Conservation (phyloP, 2,888 invertebrate species). For the Heliothis peltigera region DNA sequence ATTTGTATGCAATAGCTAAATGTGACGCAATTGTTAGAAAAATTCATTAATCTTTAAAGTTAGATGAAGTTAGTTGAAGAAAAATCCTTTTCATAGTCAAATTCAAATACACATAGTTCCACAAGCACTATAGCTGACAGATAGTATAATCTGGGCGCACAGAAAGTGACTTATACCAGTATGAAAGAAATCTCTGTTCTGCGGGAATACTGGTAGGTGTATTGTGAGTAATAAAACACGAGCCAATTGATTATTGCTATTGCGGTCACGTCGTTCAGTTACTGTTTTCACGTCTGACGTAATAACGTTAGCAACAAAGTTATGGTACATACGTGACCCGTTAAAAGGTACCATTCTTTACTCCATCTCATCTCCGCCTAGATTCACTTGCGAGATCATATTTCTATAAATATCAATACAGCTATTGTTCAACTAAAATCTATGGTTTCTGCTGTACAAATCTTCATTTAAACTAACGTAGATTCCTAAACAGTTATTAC, state of each 20-base stretch:
- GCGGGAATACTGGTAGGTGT: constrained; percentile 63
- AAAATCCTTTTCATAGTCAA: no score
- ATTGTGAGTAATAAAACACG: constrained; percentile 82
- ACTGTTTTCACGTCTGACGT: constrained; percentile 89
- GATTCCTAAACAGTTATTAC: no score
- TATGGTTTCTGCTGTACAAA: no score
- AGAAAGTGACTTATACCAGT: constrained; percentile 18
- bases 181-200: constrained; percentile 71
- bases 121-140: background rate
- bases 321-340: constrained; percentile 86
- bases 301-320: constrained; percentile 88
- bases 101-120: no score
- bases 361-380: constrained; percentile 62
- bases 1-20: constrained; percentile 14
- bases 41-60: no score
- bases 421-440: constrained; percentile 1
- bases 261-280: constrained; percentile 88
- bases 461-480: no score
- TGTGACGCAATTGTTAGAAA: background rate
- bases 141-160: background rate
- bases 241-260: constrained; percentile 88
- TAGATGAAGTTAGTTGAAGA: no score
- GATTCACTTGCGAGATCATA: constrained; percentile 41
- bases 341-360: constrained; percentile 74
- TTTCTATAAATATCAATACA: constrained; percentile 38